Evolutionary conservation across 2,113 vertebrate species (phyloP).

Genomic region (Actenoides lindsayi): DNA sequence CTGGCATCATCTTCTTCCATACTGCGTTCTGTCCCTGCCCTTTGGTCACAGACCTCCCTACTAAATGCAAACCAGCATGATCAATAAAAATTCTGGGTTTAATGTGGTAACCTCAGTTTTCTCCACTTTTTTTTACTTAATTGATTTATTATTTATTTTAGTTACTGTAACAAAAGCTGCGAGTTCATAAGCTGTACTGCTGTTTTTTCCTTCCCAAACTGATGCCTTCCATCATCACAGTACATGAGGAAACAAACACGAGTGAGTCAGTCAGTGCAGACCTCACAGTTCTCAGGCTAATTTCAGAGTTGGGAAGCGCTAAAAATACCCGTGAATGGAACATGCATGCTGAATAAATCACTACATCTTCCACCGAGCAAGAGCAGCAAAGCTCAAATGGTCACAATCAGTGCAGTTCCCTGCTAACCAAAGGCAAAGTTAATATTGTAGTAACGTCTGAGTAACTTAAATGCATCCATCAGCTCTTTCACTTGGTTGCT

Average conservation of each 20-base stretch:
- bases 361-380: not conserved
- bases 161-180: not conserved
- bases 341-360: conserved; percentile 27
- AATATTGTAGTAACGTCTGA: not conserved
- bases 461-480: not conserved
- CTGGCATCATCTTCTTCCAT: not conserved
- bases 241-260: not conserved
- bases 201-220: not conserved
- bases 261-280: conserved; percentile 17
- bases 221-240: not conserved
- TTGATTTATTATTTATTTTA: too few species aligned
- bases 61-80: not conserved
- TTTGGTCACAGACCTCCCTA: not conserved
- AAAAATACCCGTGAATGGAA: conserved; percentile 26
- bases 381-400: not conserved
- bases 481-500: not conserved
- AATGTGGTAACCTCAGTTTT: not conserved
- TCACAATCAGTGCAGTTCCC: not conserved
- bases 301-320: conserved; percentile 30
- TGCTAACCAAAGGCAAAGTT: not conserved
- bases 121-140: too few species aligned
- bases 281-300: conserved; percentile 15
- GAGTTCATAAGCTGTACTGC: not conserved
- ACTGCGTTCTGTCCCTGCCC: not conserved
- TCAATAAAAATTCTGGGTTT: not conserved